These are phyloP conservation scores for Aleadryas rufinucha DNA, from an alignment of 2,113 vertebrate genomes.

Conservation along the genomic window DNA sequence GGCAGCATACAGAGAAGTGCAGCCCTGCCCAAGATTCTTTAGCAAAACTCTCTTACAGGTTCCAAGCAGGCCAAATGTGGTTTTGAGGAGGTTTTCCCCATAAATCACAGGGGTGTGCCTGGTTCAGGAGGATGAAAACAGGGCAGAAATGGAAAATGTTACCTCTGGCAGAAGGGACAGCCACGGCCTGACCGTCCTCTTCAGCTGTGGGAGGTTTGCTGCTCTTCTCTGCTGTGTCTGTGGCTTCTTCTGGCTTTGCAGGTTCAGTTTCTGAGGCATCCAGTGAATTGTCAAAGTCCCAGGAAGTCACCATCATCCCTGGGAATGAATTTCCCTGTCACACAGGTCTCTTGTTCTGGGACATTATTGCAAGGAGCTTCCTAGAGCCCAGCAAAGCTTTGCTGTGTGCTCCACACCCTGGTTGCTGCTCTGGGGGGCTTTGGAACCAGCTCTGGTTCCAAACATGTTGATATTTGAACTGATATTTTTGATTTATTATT, in stretches of 20 bases:
- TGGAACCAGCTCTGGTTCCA: neutral
- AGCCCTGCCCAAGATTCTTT: neutral
- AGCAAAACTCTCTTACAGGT: neutral
- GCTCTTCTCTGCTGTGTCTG: neutral
- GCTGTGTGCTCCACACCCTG: neutral
- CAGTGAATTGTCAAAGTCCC: slow-evolving; percentile 78
- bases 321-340: neutral
- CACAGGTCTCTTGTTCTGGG: neutral
- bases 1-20: neutral
- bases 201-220: neutral
- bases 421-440: neutral
- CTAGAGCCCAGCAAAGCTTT: neutral
- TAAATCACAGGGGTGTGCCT: neutral
- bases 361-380: neutral
- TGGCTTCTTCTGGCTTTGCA: neutral
- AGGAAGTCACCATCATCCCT: slow-evolving; percentile 76
- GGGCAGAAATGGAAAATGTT: neutral
- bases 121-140: neutral
- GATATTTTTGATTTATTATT: neutral
- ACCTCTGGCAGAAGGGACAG: slow-evolving; percentile 71
- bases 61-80: neutral
- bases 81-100: neutral
- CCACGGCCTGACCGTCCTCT: neutral
- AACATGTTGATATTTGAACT: neutral
- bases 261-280: neutral